Evolutionary conservation across 2,113 vertebrate genomes (phyloP), one percentile per base, ranked within the genome.

Genomic region (Smithornis capensis): DNA sequence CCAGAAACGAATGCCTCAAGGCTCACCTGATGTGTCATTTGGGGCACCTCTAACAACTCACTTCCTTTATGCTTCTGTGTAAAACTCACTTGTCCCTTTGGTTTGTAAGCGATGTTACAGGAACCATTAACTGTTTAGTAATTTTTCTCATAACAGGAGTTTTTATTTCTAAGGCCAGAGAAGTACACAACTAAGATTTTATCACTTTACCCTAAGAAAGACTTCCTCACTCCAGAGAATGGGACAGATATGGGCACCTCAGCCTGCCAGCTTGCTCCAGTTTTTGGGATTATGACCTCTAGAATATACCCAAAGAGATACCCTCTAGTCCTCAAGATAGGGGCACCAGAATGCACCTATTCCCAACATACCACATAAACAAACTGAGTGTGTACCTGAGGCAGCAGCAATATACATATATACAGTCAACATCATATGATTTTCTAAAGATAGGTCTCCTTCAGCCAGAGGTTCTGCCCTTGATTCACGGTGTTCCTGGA

Each of bases 391-490:
- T 6, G 16, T 27, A 42, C 33, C 21, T 38, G 62, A 79, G 50
- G 45, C 71, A 94, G 17, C 1, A 73, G 82, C 45, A 65, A 52
- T 21, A 38, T 17, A 63, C 14, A 40, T 16, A 80, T 67, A 81
- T 12, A 83, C 5, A 88, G 67, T 44, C 19, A 67, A 17, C 55
- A 60, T 88, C 93, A 78, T 3, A 53, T 2, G 52, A 78, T 63
- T 71, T 68, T 67, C 88, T 86, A 70, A 93, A 93, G 79, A 75
- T 81, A 96, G 76, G 49, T 90, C 75, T 95, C 95, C 82, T 88
- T 96, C 83, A 83, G 69, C 38, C 63, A n/a, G 79, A 75, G 56
- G 87, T 94, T 90, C 89, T 88, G 76, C 79, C 44, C 75, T 60
- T 24, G 47, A 33, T 56, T 69, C 52, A 78, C 40, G 68, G 83